Conservation (phyloP, 1,140 invertebrate genomes). For the Camponotus pennsylvanicus region DNA sequence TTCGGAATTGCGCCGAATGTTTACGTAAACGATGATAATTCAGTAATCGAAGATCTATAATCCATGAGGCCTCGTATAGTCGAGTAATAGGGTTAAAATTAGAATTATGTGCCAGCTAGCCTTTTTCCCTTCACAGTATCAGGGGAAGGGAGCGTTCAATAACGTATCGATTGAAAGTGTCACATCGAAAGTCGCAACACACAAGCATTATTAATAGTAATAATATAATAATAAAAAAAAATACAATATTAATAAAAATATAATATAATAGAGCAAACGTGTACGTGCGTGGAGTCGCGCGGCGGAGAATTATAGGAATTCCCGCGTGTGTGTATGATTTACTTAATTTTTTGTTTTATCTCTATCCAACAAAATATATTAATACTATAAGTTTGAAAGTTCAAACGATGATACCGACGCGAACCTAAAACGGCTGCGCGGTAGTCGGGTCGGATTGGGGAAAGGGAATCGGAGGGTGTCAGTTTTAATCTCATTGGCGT, state of each 20-base stretch:
- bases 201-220: slow-evolving; percentile 71
- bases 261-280: slow-evolving; percentile 82
- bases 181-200: slow-evolving; percentile 56
- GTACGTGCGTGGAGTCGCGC: slow-evolving; percentile 75
- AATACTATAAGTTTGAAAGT: slow-evolving; percentile 79
- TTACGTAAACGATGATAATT: background rate
- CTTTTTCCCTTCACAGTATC: slow-evolving; percentile 14
- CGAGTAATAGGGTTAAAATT: slow-evolving; percentile 24
- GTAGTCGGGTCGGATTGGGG: background rate
- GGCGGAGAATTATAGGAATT: slow-evolving; percentile 54
- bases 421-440: slow-evolving; percentile 53
- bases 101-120: slow-evolving; percentile 66
- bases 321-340: slow-evolving; percentile 48
- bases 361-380: slow-evolving; percentile 85
- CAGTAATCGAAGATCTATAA: slow-evolving; percentile 40
- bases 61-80: slow-evolving; percentile 3
- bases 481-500: background rate
- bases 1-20: background rate
- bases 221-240: slow-evolving; percentile 72
- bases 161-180: background rate
- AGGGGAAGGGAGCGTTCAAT: background rate
- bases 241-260: slow-evolving; percentile 78
- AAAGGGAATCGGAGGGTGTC: background rate
- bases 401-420: slow-evolving; percentile 8
- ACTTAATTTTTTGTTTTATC: slow-evolving; percentile 51